phyloP scores from a whole-genome alignment of 2,113 vertebrate species.

The Erythrocercus mccallii region DNA sequence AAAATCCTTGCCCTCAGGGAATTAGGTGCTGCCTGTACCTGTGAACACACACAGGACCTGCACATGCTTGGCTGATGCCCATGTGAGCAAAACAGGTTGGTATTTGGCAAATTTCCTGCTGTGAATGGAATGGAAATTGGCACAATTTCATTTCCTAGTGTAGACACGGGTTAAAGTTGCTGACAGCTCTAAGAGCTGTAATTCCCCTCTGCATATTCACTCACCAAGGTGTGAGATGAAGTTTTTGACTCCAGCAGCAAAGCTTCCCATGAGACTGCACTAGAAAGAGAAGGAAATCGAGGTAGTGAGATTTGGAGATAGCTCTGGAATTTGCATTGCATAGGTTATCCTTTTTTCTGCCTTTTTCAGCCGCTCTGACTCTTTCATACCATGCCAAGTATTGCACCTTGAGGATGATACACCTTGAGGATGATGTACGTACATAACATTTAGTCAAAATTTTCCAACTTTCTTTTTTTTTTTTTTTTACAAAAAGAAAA shows the following conservation, averaged over 20 bases:
- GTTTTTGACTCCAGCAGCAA: not conserved
- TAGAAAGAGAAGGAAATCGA: not conserved
- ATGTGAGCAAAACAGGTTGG: not conserved
- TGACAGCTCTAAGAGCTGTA: not conserved
- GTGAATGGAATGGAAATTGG: not conserved
- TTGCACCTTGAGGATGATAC: not conserved
- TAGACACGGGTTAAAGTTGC: not conserved
- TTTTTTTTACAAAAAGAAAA: not conserved
- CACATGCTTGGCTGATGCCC: not conserved
- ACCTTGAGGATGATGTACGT: not conserved
- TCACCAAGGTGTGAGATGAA: not conserved
- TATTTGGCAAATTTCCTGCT: not conserved
- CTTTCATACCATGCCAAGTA: not conserved
- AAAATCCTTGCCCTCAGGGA: not conserved
- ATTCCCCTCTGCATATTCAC: not conserved
- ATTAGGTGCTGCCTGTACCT: not conserved
- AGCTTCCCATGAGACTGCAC: not conserved
- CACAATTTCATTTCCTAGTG: not conserved
- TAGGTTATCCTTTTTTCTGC: not conserved
- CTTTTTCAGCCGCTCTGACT: not conserved
- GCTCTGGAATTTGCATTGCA: not conserved
- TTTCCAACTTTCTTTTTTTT: not conserved
- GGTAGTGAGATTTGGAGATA: not conserved
- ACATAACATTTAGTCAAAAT: not conserved
- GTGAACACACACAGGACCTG: not conserved